Percentiles rank a stretch among this genome's conserved stretches.
phyloP scores from a whole-genome alignment of 2,113 vertebrate species.

The Microtus oregoni region DNA sequence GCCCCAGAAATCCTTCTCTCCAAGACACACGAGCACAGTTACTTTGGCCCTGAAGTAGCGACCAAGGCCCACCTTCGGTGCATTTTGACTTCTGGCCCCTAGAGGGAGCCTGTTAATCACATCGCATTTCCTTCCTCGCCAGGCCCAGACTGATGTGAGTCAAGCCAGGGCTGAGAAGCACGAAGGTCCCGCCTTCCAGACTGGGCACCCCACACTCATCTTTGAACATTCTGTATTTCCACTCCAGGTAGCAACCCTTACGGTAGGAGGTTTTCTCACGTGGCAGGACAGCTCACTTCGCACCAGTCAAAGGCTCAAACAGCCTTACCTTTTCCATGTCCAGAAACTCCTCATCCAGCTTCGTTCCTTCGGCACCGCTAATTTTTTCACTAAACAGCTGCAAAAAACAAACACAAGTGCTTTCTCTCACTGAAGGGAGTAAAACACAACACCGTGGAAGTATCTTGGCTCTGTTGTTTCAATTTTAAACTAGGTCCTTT shows the following conservation, averaged over 20 bases:
- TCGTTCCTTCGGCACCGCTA: constrained; percentile 95
- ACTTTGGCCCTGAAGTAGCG: no score
- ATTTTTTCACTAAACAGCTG: constrained; percentile 97
- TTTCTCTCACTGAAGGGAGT: neutral
- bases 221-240: neutral
- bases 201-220: neutral
- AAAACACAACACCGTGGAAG: neutral
- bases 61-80: neutral
- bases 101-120: constrained; percentile 4
- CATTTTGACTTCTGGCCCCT: constrained; percentile 15
- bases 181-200: neutral
- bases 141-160: neutral
- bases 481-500: neutral
- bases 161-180: no score
- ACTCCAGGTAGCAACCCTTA: neutral
- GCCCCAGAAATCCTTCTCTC: neutral
- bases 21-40: neutral
- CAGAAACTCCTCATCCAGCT: constrained; percentile 95
- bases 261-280: neutral
- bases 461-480: neutral
- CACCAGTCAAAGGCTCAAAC: constrained; percentile 1
- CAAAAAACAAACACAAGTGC: constrained; percentile 66
- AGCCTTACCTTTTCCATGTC: constrained; percentile 96
- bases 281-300: neutral
- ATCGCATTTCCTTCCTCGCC: neutral